Base-by-base conservation (phyloP, 2,113 vertebrate genomes). In the Seriola aureovittata region DNA sequence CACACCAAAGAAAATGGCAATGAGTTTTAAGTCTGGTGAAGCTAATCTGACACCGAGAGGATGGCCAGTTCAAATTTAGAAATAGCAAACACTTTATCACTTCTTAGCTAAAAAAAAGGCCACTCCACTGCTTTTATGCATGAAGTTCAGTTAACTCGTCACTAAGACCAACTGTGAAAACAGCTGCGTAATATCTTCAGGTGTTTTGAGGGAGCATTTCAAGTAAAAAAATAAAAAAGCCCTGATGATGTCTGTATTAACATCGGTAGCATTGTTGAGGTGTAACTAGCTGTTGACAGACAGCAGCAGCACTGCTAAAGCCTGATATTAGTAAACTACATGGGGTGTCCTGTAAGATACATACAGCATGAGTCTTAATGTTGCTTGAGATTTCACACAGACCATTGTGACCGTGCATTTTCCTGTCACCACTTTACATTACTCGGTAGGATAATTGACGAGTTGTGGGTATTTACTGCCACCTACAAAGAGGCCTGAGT, bases 21-120 rank as follows among this genome's bases (percentile, higher is more conserved):
- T 19, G 21, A 50, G 23, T 48, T 84, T 48, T 23, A n/a, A 42
- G 46, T 52, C 40, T 32, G 13, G 46, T 66, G 46, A 34, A 68
- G 54, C 32, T 57, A 66, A 80, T 83, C 38, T 55, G 17, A 67
- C 69, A 58, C 16, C 44, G 46, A 63, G 46, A 9, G 62, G 71
- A 29, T 8, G 63, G 48, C 38, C n/a, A 44, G 68, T 71, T 23
- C 25, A 71, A 10, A 44, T 38, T 60, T 55, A 58, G 48, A 17
- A 25, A 64, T 36, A 60, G 14, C 29, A 73, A 57, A 72, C 19
- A 29, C 29, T 67, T 54, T 38, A 52, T 59, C 44, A 38, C 32
- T 55, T 8, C 67, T 48, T 36, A 4, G 19, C 25, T 60, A 54
- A 10, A 62, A 40, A 78, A 57, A 42, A 40, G 34, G 8, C 40